Conservation (phyloP, 2,113 vertebrate species). For the Eudyptes chrysolophus region DNA sequence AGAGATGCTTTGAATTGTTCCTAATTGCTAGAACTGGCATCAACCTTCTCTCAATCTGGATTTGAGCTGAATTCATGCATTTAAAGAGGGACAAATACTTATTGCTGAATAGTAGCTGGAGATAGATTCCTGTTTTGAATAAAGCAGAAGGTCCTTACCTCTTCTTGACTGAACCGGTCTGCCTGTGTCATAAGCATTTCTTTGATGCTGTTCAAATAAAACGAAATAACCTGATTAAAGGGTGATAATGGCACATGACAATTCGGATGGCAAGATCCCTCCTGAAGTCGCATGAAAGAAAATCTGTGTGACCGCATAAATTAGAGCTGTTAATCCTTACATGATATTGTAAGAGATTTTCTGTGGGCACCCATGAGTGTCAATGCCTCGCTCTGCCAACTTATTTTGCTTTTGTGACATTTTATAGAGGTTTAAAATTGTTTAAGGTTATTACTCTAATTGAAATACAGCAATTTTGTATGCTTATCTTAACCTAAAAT, state of each 20-base stretch:
- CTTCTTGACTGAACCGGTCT: conserved; percentile 88
- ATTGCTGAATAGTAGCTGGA: background rate
- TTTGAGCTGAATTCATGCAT: conserved; percentile 24
- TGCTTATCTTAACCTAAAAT: conserved; percentile 38
- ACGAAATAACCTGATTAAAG: conserved; percentile 42
- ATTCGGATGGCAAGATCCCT: conserved; percentile 55
- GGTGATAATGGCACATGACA: conserved; percentile 50
- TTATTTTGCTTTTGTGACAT: conserved; percentile 44
- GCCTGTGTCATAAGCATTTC: conserved; percentile 91
- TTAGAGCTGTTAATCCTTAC: conserved; percentile 57
- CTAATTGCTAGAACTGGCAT: conserved; percentile 31
- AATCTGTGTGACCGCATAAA: conserved; percentile 63
- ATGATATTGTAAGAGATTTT: conserved; percentile 55
- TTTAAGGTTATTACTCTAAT: conserved; percentile 53
- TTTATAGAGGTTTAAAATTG: conserved; percentile 55
- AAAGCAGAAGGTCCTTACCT: conserved; percentile 73
- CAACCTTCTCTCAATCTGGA: background rate
- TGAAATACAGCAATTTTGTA: conserved; percentile 42
- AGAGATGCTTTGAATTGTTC: conserved; percentile 20
- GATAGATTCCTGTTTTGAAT: background rate
- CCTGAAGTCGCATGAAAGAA: conserved; percentile 46
- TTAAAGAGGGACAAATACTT: background rate
- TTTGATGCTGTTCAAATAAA: conserved; percentile 80
- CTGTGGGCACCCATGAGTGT: conserved; percentile 45
- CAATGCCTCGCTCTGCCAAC: conserved; percentile 45